A percentile compares a stretch with the other conserved stretches of the same genome.
These are phyloP conservation scores for Sardina pilchardus DNA, from an alignment of 2,113 vertebrate genomes.

Conservation along the genomic window DNA sequence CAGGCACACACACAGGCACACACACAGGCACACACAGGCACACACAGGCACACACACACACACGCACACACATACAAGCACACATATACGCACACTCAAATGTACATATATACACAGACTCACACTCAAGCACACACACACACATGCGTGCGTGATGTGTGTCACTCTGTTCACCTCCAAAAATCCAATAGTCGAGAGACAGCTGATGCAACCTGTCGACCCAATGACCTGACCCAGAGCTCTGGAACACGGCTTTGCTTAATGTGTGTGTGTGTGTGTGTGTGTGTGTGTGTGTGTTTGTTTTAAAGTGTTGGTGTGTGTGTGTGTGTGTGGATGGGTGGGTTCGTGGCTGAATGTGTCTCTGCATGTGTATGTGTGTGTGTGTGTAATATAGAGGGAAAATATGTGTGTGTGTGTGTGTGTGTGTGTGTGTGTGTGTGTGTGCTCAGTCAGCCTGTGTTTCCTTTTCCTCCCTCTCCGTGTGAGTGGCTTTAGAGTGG, in stretches of 20 bases:
- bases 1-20: no score
- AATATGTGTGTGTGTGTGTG: slow-evolving; percentile 42
- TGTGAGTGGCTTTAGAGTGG: slow-evolving; percentile 49
- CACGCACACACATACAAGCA: background rate
- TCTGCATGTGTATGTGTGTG: slow-evolving; percentile 40
- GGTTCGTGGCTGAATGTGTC: background rate
- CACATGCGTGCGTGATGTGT: slow-evolving; percentile 24
- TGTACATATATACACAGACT: background rate
- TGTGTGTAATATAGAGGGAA: no score
- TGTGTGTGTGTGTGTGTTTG: slow-evolving; percentile 11
- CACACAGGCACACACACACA: background rate
- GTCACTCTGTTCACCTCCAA: slow-evolving; percentile 42
- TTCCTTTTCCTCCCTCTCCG: background rate
- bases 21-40: background rate
- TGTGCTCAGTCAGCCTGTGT: background rate
- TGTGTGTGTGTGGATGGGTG: background rate
- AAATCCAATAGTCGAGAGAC: slow-evolving; percentile 44
- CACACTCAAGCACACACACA: background rate
- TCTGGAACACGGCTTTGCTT: slow-evolving; percentile 3
- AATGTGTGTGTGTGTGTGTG: slow-evolving; percentile 3
- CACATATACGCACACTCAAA: no score
- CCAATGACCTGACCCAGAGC: slow-evolving; percentile 17
- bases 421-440: slow-evolving; percentile 15
- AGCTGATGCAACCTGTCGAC: slow-evolving; percentile 39
- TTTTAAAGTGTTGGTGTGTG: background rate